A percentile compares a stretch with the other conserved stretches of the same genome.
These are phyloP conservation scores for Nephotettix cincticeps DNA, from an alignment of 1,140 invertebrate genomes.

Conservation along the genomic window DNA sequence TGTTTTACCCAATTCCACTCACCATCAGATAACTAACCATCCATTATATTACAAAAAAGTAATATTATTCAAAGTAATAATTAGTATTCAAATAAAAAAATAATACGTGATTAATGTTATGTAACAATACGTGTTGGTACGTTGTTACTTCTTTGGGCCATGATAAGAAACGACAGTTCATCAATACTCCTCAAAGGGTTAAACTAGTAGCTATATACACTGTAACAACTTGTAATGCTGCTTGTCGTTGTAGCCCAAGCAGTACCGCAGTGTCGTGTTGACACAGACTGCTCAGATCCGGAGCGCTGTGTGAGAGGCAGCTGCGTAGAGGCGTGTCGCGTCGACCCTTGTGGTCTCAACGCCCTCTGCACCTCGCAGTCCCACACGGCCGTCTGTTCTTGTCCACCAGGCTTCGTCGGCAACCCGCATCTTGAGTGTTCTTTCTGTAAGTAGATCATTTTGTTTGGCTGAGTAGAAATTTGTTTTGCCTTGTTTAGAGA, in stretches of 20 bases:
- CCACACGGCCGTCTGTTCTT: slow-evolving; percentile 75
- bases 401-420: slow-evolving; percentile 74
- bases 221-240: background rate
- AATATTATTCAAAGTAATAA: background rate
- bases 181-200: no score
- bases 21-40: no score
- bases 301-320: slow-evolving; percentile 72
- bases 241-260: slow-evolving; percentile 8
- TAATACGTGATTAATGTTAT: no score
- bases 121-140: no score
- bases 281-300: slow-evolving; percentile 68
- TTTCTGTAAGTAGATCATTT: slow-evolving; percentile 57
- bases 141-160: no score
- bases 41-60: background rate
- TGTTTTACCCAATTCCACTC: no score
- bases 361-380: slow-evolving; percentile 75
- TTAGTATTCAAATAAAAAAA: no score
- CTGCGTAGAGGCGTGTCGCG: slow-evolving; percentile 76
- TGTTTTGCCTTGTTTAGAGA: no score
- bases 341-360: slow-evolving; percentile 78
- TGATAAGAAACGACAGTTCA: no score
- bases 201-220: no score
- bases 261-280: slow-evolving; percentile 56
- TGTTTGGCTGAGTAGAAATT: no score
- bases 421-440: slow-evolving; percentile 81